These are phyloP conservation scores for Cabera pusaria DNA, from an alignment of 2,888 invertebrate species.

Conservation along the genomic window DNA sequence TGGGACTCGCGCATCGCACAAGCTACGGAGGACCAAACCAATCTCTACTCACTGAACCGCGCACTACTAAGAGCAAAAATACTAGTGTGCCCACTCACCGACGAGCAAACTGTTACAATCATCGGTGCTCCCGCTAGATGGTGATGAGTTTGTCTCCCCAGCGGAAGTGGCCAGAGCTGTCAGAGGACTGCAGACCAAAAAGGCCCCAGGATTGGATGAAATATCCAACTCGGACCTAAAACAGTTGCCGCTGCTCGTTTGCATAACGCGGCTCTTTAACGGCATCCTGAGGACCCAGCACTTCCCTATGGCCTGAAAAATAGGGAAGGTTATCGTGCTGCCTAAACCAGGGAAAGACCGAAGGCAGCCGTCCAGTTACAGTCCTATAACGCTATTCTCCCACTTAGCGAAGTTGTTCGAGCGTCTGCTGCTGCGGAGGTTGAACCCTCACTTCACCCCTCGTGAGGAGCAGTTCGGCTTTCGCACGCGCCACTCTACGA, in stretches of 20 bases:
- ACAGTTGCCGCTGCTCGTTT: background rate
- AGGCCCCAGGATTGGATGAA: constrained; percentile 4
- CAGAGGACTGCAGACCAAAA: background rate
- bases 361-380: too few relatives aligned
- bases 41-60: too few relatives aligned
- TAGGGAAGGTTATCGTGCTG: constrained; percentile 19
- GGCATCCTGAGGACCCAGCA: constrained; percentile 11
- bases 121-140: background rate
- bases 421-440: background rate
- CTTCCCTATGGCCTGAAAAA: constrained; percentile 25
- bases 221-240: background rate
- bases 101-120: background rate
- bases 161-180: background rate
- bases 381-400: background rate
- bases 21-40: too few relatives aligned
- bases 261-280: constrained; percentile 5
- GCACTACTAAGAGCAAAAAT: too few relatives aligned
- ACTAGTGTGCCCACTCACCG: background rate
- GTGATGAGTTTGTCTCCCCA: background rate
- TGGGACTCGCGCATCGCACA: background rate
- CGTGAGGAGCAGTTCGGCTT: constrained; percentile 30
- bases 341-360: constrained; percentile 15
- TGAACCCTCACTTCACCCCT: constrained; percentile 5
- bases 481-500: constrained; percentile 29
- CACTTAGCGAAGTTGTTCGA: background rate